A percentile compares a stretch with the other conserved stretches of the same genome.
Evolutionary conservation across 2,113 vertebrate species (phyloP).

Genomic region (Gorsachius goisagi): DNA sequence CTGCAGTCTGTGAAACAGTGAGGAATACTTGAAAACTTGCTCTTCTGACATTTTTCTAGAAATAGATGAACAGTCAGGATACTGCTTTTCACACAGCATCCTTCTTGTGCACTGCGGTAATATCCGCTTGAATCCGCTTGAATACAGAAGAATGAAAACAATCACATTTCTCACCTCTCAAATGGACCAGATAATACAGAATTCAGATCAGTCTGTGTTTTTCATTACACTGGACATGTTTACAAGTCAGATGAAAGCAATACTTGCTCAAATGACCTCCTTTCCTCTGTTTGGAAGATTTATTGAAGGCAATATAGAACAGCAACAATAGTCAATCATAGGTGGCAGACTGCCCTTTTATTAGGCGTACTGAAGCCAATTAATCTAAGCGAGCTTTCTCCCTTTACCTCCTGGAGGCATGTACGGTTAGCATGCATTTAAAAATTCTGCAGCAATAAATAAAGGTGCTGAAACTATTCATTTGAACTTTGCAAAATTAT

Average conservation of each 20-base stretch:
- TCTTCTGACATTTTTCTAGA: background rate
- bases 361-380: constrained; percentile 19
- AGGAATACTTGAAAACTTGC: background rate
- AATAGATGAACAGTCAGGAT: background rate
- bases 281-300: constrained; percentile 20
- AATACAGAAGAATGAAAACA: background rate
- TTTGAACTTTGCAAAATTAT: constrained; percentile 32
- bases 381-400: constrained; percentile 8
- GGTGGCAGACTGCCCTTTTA: constrained; percentile 38
- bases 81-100: background rate
- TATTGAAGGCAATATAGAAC: constrained; percentile 28
- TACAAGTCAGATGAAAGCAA: constrained; percentile 7
- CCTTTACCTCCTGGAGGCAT: constrained; percentile 17
- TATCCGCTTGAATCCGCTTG: background rate
- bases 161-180: constrained; percentile 3
- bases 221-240: constrained; percentile 38
- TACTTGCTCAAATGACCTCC: background rate
- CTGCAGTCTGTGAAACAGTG: background rate
- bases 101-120: background rate
- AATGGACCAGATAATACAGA: background rate
- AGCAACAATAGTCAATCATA: constrained; percentile 19
- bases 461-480: background rate
- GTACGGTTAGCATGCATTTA: background rate
- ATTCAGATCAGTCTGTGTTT: constrained; percentile 18
- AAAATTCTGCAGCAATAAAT: constrained; percentile 27